Percentiles rank a stretch among this genome's conserved stretches.
phyloP scores from a whole-genome alignment of 2,888 invertebrate genomes.

The Diarsia dahlii region DNA sequence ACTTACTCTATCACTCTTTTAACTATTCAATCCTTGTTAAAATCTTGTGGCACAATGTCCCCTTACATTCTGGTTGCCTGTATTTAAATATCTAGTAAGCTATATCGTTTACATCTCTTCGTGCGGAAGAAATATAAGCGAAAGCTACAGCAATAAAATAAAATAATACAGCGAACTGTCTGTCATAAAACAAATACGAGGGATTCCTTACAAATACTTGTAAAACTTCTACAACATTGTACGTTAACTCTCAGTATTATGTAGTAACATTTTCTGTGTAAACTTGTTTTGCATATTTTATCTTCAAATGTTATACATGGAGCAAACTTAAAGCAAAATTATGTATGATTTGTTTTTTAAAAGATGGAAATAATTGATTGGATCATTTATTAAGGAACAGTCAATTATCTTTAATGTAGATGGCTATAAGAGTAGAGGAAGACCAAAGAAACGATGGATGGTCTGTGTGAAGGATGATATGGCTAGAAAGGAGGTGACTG shows the following conservation, averaged over 20 bases:
- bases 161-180: constrained; percentile 8
- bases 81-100: background rate
- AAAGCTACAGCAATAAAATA: constrained; percentile 26
- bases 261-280: constrained; percentile 23
- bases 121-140: constrained; percentile 2
- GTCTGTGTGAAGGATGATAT: too few species aligned
- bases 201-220: constrained; percentile 39
- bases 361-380: too few species aligned
- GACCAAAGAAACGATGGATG: too few species aligned
- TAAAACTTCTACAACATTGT: constrained; percentile 34
- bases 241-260: constrained; percentile 20
- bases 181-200: constrained; percentile 38
- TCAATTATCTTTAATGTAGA: too few species aligned
- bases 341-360: background rate
- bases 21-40: background rate
- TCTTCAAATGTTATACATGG: constrained; percentile 14
- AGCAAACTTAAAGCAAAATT: background rate
- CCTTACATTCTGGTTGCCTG: background rate
- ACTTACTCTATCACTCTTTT: background rate
- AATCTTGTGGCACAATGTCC: background rate
- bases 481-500: too few species aligned
- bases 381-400: too few species aligned
- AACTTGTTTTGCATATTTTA: constrained; percentile 24
- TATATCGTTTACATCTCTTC: background rate
- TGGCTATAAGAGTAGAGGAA: too few species aligned